A percentile compares a stretch with the other conserved stretches of the same genome.
Evolutionary conservation across 1,140 invertebrate genomes (phyloP).

Genomic region (Bombus waltoni): DNA sequence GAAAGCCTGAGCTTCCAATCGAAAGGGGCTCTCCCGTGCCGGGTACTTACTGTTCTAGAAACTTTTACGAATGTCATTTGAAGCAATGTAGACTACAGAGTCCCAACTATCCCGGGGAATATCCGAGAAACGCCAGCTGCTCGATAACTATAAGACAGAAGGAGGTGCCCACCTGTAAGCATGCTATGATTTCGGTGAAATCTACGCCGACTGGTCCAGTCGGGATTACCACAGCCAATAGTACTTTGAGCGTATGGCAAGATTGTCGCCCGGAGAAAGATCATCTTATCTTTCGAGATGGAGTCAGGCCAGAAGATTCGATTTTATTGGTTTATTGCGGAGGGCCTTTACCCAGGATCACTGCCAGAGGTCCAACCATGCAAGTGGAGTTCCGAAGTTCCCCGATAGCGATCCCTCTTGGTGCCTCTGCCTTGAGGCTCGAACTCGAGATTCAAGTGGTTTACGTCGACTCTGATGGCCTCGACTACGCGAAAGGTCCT

Average conservation of each 20-base stretch:
- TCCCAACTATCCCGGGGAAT: constrained; percentile 96
- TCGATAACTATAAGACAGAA: constrained; percentile 91
- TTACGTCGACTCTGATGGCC: constrained; percentile 91
- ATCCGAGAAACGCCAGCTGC: constrained; percentile 93
- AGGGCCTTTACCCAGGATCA: constrained; percentile 89
- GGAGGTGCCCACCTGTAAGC: constrained; percentile 92
- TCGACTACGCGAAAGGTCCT: constrained; percentile 86
- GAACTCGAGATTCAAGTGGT: constrained; percentile 94
- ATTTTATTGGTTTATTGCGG: constrained; percentile 94
- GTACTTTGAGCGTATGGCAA: constrained; percentile 89
- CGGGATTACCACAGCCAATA: constrained; percentile 83
- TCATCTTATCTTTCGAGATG: constrained; percentile 93
- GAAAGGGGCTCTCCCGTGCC: constrained; percentile 91
- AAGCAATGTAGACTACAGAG: constrained; percentile 92
- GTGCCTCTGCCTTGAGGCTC: constrained; percentile 87
- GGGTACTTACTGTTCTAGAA: constrained; percentile 93
- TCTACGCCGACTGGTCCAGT: constrained; percentile 62
- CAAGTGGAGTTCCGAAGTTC: constrained; percentile 93
- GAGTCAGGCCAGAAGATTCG: constrained; percentile 89
- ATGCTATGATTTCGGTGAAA: constrained; percentile 92
- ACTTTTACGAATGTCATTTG: constrained; percentile 93
- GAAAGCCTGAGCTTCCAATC: constrained; percentile 87
- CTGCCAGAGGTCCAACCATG: constrained; percentile 89
- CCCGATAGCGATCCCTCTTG: constrained; percentile 88
- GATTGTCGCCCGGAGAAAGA: constrained; percentile 92